Percentiles rank a stretch among this genome's conserved stretches.
phyloP scores from a whole-genome alignment of 2,888 invertebrate genomes.

The Aricia artaxerxes region DNA sequence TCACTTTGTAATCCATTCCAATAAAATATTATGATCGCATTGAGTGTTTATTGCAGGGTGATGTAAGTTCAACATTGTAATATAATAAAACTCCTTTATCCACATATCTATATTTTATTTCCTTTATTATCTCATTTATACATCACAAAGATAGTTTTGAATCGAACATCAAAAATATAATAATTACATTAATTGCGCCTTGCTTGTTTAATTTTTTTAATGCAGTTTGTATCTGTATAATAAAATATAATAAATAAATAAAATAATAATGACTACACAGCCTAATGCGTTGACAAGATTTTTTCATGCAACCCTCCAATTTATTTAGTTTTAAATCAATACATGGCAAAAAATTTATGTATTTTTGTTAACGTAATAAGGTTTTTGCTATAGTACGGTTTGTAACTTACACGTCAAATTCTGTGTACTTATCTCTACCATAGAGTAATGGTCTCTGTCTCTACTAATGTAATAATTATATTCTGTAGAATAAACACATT shows the following conservation, averaged over 20 bases:
- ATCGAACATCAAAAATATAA: slow-evolving; percentile 37
- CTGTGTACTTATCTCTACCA: neutral
- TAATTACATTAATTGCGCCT: slow-evolving; percentile 32
- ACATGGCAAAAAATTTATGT: too few species aligned
- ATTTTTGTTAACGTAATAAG: too few species aligned
- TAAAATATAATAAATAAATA: neutral
- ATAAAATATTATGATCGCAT: too few species aligned
- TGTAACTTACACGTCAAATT: neutral
- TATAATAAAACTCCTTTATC: slow-evolving; percentile 54
- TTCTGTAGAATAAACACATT: slow-evolving; percentile 8
- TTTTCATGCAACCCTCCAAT: neutral
- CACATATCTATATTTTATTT: slow-evolving; percentile 66
- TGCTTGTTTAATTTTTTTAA: too few species aligned
- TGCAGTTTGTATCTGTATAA: neutral
- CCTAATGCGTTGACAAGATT: too few species aligned
- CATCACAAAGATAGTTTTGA: slow-evolving; percentile 40
- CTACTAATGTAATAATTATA: slow-evolving; percentile 25
- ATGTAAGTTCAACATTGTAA: neutral
- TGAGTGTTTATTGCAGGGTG: neutral
- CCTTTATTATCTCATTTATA: slow-evolving; percentile 60
- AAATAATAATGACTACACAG: too few species aligned
- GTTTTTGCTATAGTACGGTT: neutral
- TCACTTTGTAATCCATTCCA: too few species aligned
- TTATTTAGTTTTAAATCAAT: neutral
- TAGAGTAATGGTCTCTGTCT: neutral